These are phyloP conservation scores for Tenthredo notha DNA, from an alignment of 2,888 invertebrate species.

Conservation along the genomic window DNA sequence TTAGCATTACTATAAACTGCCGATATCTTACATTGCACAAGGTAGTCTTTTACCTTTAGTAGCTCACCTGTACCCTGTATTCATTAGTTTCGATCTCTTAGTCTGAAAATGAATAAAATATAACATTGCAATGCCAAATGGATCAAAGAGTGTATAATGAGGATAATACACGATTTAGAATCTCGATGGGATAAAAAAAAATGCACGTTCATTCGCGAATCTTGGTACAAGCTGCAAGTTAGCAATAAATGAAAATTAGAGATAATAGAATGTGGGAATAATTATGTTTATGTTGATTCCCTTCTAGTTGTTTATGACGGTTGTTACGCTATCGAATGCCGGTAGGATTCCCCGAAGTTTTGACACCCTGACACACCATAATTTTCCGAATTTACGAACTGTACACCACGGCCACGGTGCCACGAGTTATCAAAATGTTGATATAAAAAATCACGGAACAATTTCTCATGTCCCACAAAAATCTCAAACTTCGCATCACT, in stretches of 20 bases:
- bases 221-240: background rate
- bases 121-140: background rate
- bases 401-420: constrained; percentile 72
- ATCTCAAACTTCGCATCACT: constrained; percentile 52
- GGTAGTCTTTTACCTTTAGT: background rate
- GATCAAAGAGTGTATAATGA: background rate
- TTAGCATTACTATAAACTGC: background rate
- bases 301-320: constrained; percentile 64
- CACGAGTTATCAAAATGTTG: constrained; percentile 73
- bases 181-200: background rate
- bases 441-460: constrained; percentile 67
- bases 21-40: constrained; percentile 16
- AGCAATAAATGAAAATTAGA: background rate
- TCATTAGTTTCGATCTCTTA: background rate
- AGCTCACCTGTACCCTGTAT: background rate
- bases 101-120: constrained; percentile 4
- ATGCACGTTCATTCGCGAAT: background rate
- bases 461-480: constrained; percentile 63
- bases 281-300: constrained; percentile 1
- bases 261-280: background rate
- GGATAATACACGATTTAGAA: background rate
- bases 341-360: constrained; percentile 65
- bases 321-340: constrained; percentile 61
- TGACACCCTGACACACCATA: constrained; percentile 50
- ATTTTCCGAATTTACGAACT: constrained; percentile 68